Evolutionary conservation across 2,797 vertebrate species (phyloP).

Genomic region (Mormyrops attenuatus): DNA sequence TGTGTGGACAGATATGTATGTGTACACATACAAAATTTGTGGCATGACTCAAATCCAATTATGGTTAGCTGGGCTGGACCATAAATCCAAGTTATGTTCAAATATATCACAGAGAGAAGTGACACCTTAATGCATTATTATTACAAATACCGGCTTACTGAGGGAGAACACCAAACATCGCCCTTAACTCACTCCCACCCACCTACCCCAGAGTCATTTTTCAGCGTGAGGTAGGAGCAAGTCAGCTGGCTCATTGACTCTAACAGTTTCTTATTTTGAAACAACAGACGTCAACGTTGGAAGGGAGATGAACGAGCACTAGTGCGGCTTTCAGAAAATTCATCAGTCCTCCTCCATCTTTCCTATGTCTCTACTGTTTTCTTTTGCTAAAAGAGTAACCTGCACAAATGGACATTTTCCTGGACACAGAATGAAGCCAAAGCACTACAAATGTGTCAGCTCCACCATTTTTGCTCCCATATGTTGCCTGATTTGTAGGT

Average conservation of each 20-base stretch:
- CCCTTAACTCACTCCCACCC: not conserved
- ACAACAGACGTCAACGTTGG: conserved; percentile 54
- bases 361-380: not conserved
- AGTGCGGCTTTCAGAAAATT: not conserved
- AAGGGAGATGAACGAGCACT: conserved; percentile 16
- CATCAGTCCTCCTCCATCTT: not conserved
- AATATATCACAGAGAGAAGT: conserved; percentile 62
- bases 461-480: not conserved
- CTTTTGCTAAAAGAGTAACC: not conserved
- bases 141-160: conserved; percentile 56
- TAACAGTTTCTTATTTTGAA: conserved; percentile 45
- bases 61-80: conserved; percentile 38
- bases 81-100: conserved; percentile 62
- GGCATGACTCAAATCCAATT: conserved; percentile 22
- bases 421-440: not conserved
- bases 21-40: conserved; percentile 30
- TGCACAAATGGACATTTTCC: not conserved
- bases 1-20: conserved; percentile 35
- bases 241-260: conserved; percentile 31
- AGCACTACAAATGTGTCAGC: not conserved
- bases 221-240: conserved; percentile 15
- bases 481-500: not conserved
- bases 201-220: conserved; percentile 13
- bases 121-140: conserved; percentile 72
- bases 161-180: not conserved